phyloP scores from a whole-genome alignment of 2,888 invertebrate genomes.

The Ethmia dodecea region DNA sequence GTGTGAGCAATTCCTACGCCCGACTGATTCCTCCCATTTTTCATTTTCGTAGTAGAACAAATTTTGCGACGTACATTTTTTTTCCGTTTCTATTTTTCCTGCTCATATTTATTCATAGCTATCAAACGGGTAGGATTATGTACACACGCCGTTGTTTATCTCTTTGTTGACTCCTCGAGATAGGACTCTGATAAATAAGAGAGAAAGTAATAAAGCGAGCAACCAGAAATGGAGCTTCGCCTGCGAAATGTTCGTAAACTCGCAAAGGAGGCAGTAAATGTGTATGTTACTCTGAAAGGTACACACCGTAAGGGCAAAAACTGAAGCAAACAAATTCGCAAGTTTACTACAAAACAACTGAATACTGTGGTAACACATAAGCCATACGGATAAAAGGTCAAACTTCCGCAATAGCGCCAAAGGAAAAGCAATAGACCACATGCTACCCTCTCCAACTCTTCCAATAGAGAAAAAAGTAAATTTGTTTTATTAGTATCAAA shows the following conservation, averaged over 20 bases:
- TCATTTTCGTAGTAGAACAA: too few species aligned
- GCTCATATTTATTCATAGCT: too few species aligned
- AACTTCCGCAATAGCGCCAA: slow-evolving; percentile 48
- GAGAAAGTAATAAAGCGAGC: slow-evolving; percentile 49
- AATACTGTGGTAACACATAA: slow-evolving; percentile 35
- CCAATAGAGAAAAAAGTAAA: slow-evolving; percentile 57
- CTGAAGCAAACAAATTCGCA: slow-evolving; percentile 37
- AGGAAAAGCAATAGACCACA: slow-evolving; percentile 57
- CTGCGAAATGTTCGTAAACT: slow-evolving; percentile 45
- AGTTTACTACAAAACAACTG: slow-evolving; percentile 32
- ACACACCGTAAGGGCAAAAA: slow-evolving; percentile 34
- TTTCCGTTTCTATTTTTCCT: too few species aligned
- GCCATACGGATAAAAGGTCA: slow-evolving; percentile 48
- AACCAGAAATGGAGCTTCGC: slow-evolving; percentile 43
- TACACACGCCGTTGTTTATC: too few species aligned
- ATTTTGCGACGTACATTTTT: too few species aligned
- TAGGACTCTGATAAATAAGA: slow-evolving; percentile 51
- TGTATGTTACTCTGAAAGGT: slow-evolving; percentile 40
- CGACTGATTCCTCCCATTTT: slow-evolving; percentile 43
- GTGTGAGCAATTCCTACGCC: slow-evolving; percentile 47
- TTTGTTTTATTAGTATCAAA: slow-evolving; percentile 75
- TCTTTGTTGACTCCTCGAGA: slow-evolving; percentile 33
- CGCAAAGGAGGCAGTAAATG: slow-evolving; percentile 45
- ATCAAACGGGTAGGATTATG: too few species aligned
- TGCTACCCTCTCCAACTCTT: slow-evolving; percentile 54